phyloP scores from a whole-genome alignment of 2,113 vertebrate species.

The Craseonycteris thonglongyai region DNA sequence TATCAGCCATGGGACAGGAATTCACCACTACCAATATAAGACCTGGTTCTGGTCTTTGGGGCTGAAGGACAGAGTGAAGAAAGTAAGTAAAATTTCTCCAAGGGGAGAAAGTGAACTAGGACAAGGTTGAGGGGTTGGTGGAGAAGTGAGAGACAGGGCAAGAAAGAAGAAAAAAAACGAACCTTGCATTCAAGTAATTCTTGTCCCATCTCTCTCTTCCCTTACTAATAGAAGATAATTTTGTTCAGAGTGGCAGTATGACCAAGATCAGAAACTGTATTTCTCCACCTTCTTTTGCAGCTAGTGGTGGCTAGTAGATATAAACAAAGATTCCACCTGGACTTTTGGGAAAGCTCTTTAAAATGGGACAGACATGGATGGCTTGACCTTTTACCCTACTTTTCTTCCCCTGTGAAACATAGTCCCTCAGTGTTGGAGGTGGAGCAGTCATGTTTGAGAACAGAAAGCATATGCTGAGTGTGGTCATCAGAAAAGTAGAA shows the following conservation, averaged over 20 bases:
- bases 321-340: background rate
- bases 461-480: background rate
- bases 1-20: background rate
- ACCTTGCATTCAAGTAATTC: background rate
- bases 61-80: background rate
- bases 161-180: background rate
- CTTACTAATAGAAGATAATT: background rate
- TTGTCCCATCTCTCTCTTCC: background rate
- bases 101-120: background rate
- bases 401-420: background rate
- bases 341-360: background rate
- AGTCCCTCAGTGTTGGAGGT: background rate
- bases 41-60: background rate
- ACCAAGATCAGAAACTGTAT: background rate
- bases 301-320: background rate
- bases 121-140: background rate
- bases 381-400: background rate
- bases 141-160: background rate
- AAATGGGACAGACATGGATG: background rate
- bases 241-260: background rate
- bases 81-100: background rate
- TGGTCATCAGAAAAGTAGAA: background rate
- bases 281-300: background rate
- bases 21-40: background rate
- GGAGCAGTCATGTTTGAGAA: background rate